Percentiles rank a stretch among this genome's conserved stretches.
Evolutionary conservation across 2,113 vertebrate genomes (phyloP).

Genomic region (Leuciscus idus): DNA sequence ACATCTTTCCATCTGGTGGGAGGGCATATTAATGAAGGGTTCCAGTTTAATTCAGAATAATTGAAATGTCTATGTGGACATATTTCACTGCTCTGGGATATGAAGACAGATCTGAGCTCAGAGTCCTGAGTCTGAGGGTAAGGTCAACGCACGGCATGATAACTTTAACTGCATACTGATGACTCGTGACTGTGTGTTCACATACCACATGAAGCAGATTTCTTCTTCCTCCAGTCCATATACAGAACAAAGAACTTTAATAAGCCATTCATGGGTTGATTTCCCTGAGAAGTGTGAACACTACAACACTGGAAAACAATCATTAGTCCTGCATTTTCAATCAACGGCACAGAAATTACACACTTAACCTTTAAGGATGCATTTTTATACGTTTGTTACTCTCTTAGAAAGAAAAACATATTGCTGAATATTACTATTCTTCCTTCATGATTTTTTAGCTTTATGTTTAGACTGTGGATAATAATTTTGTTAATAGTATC

Average conservation of each 20-base stretch:
- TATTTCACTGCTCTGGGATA: slow-evolving; percentile 22
- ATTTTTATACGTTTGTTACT: not conserved
- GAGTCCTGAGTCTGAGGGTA: not conserved
- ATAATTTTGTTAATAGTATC: not conserved
- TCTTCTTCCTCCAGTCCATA: not conserved
- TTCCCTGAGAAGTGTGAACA: not conserved
- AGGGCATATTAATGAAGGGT: not conserved
- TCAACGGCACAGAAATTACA: not conserved
- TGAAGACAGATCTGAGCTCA: slow-evolving; percentile 10
- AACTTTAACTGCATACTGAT: not conserved
- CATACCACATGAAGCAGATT: not conserved
- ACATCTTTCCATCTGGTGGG: not conserved
- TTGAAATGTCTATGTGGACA: slow-evolving; percentile 26
- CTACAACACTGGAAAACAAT: not conserved
- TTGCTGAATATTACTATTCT: not conserved
- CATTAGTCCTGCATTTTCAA: not conserved
- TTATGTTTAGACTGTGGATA: not conserved
- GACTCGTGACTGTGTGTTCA: not conserved
- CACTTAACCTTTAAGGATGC: not conserved
- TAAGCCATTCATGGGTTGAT: not conserved
- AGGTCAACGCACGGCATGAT: not conserved
- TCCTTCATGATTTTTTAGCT: not conserved
- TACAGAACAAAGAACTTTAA: not conserved
- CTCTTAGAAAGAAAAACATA: not conserved
- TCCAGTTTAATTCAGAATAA: slow-evolving; percentile 37